Evolutionary conservation across 1,140 invertebrate genomes (phyloP).

Genomic region (Bombus superbus): DNA sequence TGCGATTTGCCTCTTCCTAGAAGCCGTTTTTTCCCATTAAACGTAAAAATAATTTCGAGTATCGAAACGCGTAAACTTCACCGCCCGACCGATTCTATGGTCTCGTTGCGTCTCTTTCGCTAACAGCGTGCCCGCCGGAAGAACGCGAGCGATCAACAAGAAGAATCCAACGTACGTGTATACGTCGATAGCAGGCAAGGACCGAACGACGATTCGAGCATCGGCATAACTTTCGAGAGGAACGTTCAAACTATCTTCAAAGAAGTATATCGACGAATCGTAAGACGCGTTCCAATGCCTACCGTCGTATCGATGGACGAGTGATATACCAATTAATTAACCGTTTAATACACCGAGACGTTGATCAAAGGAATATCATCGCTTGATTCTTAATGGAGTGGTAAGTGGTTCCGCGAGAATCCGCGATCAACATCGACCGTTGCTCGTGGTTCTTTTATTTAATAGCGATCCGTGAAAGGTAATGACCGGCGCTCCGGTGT

Average conservation of each 20-base stretch:
- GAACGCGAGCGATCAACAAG: neutral
- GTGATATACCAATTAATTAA: neutral
- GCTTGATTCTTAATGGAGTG: neutral
- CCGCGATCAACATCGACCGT: neutral
- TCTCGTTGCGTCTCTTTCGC: neutral
- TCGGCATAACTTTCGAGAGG: neutral
- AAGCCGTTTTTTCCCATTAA: too few species aligned
- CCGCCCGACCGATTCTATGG: neutral
- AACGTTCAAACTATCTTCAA: neutral
- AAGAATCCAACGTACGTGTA: neutral
- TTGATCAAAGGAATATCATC: neutral
- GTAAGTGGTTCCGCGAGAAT: neutral
- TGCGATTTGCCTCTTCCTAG: neutral
- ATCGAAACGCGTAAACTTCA: neutral
- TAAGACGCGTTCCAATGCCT: neutral
- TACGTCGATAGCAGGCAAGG: neutral
- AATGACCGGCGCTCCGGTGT: conserved; percentile 13
- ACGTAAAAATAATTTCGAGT: neutral
- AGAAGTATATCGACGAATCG: too few species aligned
- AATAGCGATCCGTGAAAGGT: conserved; percentile 41
- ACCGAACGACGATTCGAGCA: neutral
- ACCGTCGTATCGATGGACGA: neutral
- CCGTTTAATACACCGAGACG: neutral
- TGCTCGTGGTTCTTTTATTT: conserved; percentile 11
- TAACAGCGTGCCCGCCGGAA: neutral